These are phyloP conservation scores for Tonatia bakeri DNA, from an alignment of 2,113 vertebrate genomes.

Conservation along the genomic window DNA sequence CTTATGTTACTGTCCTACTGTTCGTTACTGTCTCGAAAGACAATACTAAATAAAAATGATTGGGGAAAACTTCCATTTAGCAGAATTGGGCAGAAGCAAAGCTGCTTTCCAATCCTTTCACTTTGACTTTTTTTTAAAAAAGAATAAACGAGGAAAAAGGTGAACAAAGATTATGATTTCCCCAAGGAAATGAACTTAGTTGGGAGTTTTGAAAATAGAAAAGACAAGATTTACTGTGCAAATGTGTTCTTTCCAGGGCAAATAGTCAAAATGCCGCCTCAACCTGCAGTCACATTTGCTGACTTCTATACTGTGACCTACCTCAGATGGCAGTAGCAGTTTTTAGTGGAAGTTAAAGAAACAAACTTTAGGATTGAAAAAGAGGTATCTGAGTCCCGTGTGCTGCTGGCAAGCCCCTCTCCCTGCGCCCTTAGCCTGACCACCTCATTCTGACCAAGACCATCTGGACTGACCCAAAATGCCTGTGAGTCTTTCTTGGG, in stretches of 20 bases:
- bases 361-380: not conserved
- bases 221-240: constrained; percentile 24
- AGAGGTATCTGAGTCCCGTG: not conserved
- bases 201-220: constrained; percentile 47
- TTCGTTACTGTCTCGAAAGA: not conserved
- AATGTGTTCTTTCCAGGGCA: constrained; percentile 21
- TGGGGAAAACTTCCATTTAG: not conserved
- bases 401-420: not conserved
- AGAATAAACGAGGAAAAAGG: constrained; percentile 16
- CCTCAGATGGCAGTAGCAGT: not conserved
- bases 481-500: not conserved
- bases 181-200: constrained; percentile 12
- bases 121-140: not conserved
- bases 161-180: constrained; percentile 48
- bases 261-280: not conserved
- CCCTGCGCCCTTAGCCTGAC: not conserved
- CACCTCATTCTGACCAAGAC: not conserved
- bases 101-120: constrained; percentile 2
- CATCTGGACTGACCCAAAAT: not conserved
- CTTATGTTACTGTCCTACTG: not conserved
- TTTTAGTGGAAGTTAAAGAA: not conserved
- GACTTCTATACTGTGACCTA: not conserved
- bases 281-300: not conserved
- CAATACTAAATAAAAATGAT: constrained; percentile 33
- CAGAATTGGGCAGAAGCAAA: not conserved